A percentile compares a stretch with the other conserved stretches of the same genome.
phyloP scores from a whole-genome alignment of 1,140 invertebrate species.

The Penaeus chinensis region DNA sequence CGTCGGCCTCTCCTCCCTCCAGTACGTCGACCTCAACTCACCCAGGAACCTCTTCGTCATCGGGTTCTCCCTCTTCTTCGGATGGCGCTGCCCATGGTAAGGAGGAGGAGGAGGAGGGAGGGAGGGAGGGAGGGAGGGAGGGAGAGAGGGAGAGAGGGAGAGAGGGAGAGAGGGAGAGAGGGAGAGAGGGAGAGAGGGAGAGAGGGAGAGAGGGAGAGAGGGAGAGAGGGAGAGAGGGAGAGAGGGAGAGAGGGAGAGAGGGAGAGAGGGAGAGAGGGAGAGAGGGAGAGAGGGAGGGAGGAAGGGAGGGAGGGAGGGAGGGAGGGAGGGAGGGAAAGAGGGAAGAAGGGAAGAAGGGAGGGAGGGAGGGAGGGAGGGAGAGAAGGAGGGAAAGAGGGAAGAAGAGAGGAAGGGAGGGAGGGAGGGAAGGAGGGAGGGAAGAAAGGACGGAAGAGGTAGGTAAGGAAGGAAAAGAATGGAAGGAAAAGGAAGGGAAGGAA shows the following conservation, averaged over 20 bases:
- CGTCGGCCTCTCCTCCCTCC: conserved; percentile 68
- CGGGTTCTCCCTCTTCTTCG: conserved; percentile 50
- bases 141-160: background rate
- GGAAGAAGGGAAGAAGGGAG: too few species aligned
- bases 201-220: background rate
- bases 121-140: too few species aligned
- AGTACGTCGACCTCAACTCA: conserved; percentile 53
- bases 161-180: too few species aligned
- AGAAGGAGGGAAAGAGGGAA: background rate
- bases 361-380: too few species aligned
- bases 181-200: background rate
- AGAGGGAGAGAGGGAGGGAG: background rate
- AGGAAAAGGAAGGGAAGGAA: too few species aligned
- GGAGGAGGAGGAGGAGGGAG: background rate
- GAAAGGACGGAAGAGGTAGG: too few species aligned
- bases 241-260: too few species aligned
- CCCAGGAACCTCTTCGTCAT: conserved; percentile 55
- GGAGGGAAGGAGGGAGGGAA: background rate
- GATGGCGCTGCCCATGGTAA: conserved; percentile 38
- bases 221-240: too few species aligned
- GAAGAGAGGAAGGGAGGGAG: too few species aligned
- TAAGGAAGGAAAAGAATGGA: too few species aligned
- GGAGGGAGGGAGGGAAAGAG: too few species aligned
- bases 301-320: background rate
- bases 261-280: too few species aligned